Evolutionary conservation across 1,140 invertebrate genomes (phyloP).

Genomic region (Sweltsa coloradensis): DNA sequence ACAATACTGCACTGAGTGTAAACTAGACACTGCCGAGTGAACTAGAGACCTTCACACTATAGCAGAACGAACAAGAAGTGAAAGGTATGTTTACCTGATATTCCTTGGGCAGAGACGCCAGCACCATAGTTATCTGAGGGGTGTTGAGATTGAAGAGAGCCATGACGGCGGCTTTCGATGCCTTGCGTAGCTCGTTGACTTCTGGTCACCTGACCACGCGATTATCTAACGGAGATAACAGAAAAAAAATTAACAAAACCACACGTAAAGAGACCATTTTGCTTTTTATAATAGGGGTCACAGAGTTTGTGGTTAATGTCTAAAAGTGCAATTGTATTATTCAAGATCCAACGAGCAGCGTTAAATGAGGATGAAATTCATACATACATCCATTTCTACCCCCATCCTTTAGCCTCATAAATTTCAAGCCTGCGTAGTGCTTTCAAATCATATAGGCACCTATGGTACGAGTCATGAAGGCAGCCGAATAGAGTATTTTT

Average conservation of each 20-base stretch:
- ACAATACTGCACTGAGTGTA: not conserved
- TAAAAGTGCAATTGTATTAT: too few relatives aligned
- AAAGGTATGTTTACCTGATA: constrained; percentile 56
- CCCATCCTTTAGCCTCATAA: too few relatives aligned
- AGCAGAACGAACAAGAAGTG: too few relatives aligned
- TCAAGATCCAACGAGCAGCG: too few relatives aligned
- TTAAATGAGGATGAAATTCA: too few relatives aligned
- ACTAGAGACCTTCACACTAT: too few relatives aligned
- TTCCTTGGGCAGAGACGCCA: constrained; percentile 68
- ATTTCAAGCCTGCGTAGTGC: too few relatives aligned
- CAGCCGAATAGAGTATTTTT: too few relatives aligned
- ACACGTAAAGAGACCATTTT: too few relatives aligned
- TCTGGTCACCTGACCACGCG: constrained; percentile 39
- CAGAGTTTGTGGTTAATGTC: not conserved
- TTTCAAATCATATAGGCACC: too few relatives aligned
- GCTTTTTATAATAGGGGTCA: constrained; percentile 46
- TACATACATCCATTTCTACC: too few relatives aligned
- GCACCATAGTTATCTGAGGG: constrained; percentile 69
- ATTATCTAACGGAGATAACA: constrained; percentile 27
- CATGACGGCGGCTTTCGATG: constrained; percentile 66
- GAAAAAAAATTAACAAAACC: not conserved
- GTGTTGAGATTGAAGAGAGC: constrained; percentile 84
- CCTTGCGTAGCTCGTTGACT: constrained; percentile 62
- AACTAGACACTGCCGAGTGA: not conserved
- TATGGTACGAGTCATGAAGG: too few relatives aligned